Conservation (phyloP, 2,888 invertebrate species). For the Melieria picta region DNA sequence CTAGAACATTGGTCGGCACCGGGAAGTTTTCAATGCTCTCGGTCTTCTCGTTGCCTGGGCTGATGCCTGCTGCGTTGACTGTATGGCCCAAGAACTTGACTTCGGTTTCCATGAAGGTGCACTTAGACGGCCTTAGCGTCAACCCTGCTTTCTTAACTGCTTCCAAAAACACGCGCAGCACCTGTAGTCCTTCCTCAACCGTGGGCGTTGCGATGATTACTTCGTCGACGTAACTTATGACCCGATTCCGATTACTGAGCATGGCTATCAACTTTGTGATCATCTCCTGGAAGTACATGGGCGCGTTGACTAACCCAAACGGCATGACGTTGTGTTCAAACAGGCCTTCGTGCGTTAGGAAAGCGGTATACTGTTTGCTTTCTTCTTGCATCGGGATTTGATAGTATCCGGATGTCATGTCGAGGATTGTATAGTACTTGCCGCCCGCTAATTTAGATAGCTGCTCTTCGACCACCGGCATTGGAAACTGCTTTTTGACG, state of each 20-base stretch:
- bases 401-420: no score
- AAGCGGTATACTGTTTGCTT: no score
- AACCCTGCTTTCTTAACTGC: slow-evolving; percentile 14
- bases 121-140: not conserved
- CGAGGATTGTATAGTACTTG: no score
- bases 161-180: slow-evolving; percentile 29
- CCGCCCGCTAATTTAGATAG: no score
- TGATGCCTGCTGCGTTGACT: not conserved
- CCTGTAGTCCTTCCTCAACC: slow-evolving; percentile 1
- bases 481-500: no score
- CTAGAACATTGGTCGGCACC: not conserved
- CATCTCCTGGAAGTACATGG: no score
- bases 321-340: no score
- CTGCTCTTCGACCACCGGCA: no score
- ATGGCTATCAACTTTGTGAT: no score
- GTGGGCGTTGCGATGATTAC: slow-evolving; percentile 32
- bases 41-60: not conserved
- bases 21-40: not conserved
- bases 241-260: slow-evolving; percentile 47
- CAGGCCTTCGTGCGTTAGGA: no score
- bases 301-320: no score
- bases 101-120: not conserved
- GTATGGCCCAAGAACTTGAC: not conserved
- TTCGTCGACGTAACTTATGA: slow-evolving; percentile 34
- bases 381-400: no score